Percentiles rank a stretch among this genome's conserved stretches.
Evolutionary conservation across 2,797 vertebrate species (phyloP).

Genomic region (Manis javanica): DNA sequence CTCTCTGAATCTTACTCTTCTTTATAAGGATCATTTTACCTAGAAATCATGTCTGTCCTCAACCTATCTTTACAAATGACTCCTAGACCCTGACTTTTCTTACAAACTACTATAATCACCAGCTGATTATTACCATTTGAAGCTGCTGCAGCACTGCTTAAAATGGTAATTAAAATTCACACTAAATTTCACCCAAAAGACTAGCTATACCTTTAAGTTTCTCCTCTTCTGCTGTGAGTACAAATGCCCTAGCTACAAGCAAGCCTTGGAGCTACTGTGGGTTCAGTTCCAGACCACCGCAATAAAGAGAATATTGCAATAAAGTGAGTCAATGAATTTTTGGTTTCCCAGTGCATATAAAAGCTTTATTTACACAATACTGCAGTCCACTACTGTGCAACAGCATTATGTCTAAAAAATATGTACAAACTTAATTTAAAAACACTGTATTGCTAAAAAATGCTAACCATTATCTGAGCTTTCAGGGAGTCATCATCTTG

Average conservation of each 20-base stretch:
- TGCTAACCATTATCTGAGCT: too few species aligned
- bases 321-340: too few species aligned
- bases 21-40: neutral
- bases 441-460: too few species aligned
- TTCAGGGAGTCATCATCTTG: too few species aligned
- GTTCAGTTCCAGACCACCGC: too few species aligned
- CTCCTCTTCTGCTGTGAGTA: neutral
- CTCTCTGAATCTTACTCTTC: neutral
- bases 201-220: neutral
- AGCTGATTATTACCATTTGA: neutral
- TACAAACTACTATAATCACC: neutral
- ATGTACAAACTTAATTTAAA: too few species aligned
- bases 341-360: too few species aligned
- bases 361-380: too few species aligned
- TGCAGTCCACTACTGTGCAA: too few species aligned
- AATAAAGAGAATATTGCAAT: too few species aligned
- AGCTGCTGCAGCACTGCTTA: neutral
- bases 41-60: neutral
- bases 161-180: neutral
- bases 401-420: too few species aligned
- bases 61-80: neutral
- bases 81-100: neutral
- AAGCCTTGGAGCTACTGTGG: too few species aligned
- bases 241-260: neutral
- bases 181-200: neutral